Evolutionary conservation across 2,113 vertebrate genomes (phyloP), one percentile per base, ranked within the genome.

Genomic region (Rhinichthys klamathensis): DNA sequence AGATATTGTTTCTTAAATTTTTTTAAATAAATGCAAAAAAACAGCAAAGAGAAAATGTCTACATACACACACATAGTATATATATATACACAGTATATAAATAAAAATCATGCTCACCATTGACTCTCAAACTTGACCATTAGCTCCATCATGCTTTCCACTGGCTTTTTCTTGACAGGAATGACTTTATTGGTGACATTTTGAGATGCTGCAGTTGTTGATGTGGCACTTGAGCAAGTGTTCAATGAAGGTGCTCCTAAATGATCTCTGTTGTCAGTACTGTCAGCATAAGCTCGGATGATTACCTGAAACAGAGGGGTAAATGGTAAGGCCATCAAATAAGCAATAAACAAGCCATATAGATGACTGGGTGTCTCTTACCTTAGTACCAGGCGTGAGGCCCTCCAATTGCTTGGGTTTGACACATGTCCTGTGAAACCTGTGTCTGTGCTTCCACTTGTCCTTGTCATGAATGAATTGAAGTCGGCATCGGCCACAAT

Each of bases 371-470:
- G 73, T 67, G 70, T 12, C 0, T 30, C 41, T 88, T 88, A 98
- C 98, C 97, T 95, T 99, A 78, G 98, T 99, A 61, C 98, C 97
- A 41, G 97, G 95, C 58, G 94, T 96, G 85, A 99, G 92, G 4
- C 97, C 97, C 11, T 95, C 93, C 4, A 99, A 92, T 18, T 98
- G 96, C 3, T 94, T 92, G n/a, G 98, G 97, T 78, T 93, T 97
- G 32, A 96, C 89, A 92, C 97, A 96, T 0, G 97, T 98, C 87
- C 94, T 94, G 91, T 99, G 98, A 80, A 97, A 94, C 80, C 94
- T 91, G 18, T 89, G 86, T 67, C 94, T 94, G 91, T 99, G 98
- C 25, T 97, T 95, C 0, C 93, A 90, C 35, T 95, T 96, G 41
- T 99, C 96, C 93, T 96, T 96, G 41, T 94, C 81, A 18, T 94